A percentile compares a stretch with the other conserved stretches of the same genome.
Evolutionary conservation across 2,797 vertebrate genomes (phyloP).

Genomic region (Fringilla coelebs): DNA sequence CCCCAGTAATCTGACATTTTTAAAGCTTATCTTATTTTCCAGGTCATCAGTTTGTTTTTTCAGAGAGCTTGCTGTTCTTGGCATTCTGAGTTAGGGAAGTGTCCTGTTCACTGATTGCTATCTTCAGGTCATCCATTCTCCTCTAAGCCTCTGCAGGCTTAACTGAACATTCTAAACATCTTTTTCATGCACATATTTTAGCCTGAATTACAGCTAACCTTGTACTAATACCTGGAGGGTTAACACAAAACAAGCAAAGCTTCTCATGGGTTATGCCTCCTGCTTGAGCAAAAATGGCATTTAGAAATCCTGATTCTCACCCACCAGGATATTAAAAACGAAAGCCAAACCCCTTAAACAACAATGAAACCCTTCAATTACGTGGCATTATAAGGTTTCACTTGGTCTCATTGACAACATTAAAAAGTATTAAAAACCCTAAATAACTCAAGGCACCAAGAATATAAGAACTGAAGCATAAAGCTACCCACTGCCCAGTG

Average conservation of each 20-base stretch:
- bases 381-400: neutral
- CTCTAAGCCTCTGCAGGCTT: slow-evolving; percentile 24
- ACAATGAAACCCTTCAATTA: neutral
- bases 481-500: neutral
- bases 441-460: neutral
- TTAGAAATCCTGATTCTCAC: neutral
- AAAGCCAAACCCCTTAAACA: neutral
- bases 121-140: slow-evolving; percentile 46
- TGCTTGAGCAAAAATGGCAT: neutral
- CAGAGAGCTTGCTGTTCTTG: slow-evolving; percentile 14
- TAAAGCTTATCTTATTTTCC: slow-evolving; percentile 62
- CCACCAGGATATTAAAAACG: neutral
- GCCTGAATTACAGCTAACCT: slow-evolving; percentile 29
- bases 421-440: neutral
- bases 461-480: neutral
- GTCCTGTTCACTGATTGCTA: slow-evolving; percentile 25
- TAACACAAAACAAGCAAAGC: neutral
- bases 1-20: slow-evolving; percentile 59
- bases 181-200: slow-evolving; percentile 18
- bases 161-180: slow-evolving; percentile 16
- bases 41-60: slow-evolving; percentile 55
- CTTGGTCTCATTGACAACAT: neutral
- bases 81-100: slow-evolving; percentile 33
- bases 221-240: neutral
- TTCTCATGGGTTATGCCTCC: neutral